These are phyloP conservation scores for Nematolebias whitei DNA, from an alignment of 2,113 vertebrate species.

Conservation along the genomic window DNA sequence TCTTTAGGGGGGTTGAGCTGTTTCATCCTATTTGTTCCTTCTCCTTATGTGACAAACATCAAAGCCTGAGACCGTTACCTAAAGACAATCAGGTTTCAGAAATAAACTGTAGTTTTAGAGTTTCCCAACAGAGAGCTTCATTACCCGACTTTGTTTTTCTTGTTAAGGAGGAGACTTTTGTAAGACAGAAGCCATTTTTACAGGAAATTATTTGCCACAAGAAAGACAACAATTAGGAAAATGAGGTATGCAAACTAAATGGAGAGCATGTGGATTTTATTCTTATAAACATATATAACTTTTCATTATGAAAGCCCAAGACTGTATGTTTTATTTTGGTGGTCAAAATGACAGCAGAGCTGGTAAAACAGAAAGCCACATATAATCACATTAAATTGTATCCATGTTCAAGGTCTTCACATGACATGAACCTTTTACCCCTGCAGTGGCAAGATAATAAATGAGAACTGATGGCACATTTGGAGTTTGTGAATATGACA, in stretches of 20 bases:
- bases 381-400: slow-evolving; percentile 17
- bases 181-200: slow-evolving; percentile 25
- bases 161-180: slow-evolving; percentile 2
- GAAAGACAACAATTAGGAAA: slow-evolving; percentile 33
- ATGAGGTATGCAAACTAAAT: slow-evolving; percentile 22
- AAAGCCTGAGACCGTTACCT: slow-evolving; percentile 45
- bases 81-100: slow-evolving; percentile 31
- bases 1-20: slow-evolving; percentile 14
- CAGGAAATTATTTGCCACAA: slow-evolving; percentile 32
- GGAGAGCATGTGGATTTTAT: slow-evolving; percentile 23
- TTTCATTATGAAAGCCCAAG: slow-evolving; percentile 25
- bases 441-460: not conserved
- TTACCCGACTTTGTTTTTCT: slow-evolving; percentile 17
- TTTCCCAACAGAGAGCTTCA: slow-evolving; percentile 10
- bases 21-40: slow-evolving; percentile 35
- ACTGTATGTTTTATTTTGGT: slow-evolving; percentile 12
- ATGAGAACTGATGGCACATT: not conserved
- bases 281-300: slow-evolving; percentile 23
- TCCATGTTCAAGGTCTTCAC: slow-evolving; percentile 2
- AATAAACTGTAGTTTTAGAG: slow-evolving; percentile 25
- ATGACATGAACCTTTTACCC: not conserved
- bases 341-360: not conserved
- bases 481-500: not conserved
- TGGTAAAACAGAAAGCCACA: slow-evolving; percentile 10
- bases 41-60: slow-evolving; percentile 40